Percentiles rank a stretch among this genome's conserved stretches.
phyloP scores from a whole-genome alignment of 2,113 vertebrate genomes.

The Phalacrocorax aristotelis region DNA sequence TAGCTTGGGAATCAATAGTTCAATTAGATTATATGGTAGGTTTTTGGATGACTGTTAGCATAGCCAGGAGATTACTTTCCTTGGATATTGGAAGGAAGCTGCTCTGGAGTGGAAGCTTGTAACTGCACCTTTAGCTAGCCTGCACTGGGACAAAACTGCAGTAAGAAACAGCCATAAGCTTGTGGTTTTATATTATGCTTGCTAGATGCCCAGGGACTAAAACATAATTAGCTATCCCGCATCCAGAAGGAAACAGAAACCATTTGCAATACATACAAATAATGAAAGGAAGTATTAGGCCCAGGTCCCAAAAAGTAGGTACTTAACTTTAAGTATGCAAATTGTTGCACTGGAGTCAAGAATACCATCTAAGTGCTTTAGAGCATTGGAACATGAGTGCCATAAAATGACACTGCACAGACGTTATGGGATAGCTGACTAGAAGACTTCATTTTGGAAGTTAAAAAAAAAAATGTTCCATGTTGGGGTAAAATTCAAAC shows the following conservation, averaged over 20 bases:
- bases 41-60: constrained; percentile 64
- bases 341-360: constrained; percentile 33
- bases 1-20: constrained; percentile 76
- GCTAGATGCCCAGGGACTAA: constrained; percentile 33
- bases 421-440: not conserved
- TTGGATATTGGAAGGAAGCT: constrained; percentile 32
- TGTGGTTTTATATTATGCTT: constrained; percentile 43
- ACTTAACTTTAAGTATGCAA: constrained; percentile 21
- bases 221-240: constrained; percentile 23
- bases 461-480: not conserved
- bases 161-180: not conserved
- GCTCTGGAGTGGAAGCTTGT: not conserved
- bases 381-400: not conserved
- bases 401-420: not conserved
- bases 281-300: constrained; percentile 41
- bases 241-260: constrained; percentile 34
- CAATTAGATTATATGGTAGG: constrained; percentile 75
- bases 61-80: constrained; percentile 70
- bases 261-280: constrained; percentile 27
- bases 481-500: constrained; percentile 1
- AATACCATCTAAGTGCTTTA: constrained; percentile 3
- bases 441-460: not conserved
- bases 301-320: constrained; percentile 20
- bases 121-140: constrained; percentile 1
- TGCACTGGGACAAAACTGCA: constrained; percentile 2